Evolutionary conservation across 2,888 invertebrate genomes (phyloP).

Genomic region (Erebia palarica): DNA sequence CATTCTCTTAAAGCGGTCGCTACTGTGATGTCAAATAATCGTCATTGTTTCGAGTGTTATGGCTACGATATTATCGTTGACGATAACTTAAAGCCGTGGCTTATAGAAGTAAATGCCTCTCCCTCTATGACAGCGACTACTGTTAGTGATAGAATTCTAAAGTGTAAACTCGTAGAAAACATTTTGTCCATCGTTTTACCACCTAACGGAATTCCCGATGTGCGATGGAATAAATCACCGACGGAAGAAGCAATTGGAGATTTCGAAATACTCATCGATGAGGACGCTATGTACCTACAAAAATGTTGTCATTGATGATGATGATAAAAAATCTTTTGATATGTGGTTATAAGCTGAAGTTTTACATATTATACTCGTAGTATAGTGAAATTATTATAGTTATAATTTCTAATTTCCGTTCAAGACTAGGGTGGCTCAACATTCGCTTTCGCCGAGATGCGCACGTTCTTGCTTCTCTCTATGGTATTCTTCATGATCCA

Average conservation of each 20-base stretch:
- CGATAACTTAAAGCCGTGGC: conserved; percentile 95
- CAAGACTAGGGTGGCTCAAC: too few relatives aligned
- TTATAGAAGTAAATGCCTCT: conserved; percentile 97
- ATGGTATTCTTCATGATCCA: too few relatives aligned
- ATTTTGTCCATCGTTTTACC: conserved; percentile 95
- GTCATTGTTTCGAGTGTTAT: conserved; percentile 97
- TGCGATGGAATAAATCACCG: conserved; percentile 93
- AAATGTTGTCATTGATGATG: conserved; percentile 46
- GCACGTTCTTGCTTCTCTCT: too few relatives aligned
- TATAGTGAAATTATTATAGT: too few relatives aligned
- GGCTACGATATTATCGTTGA: conserved; percentile 99
- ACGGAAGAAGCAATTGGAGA: conserved; percentile 88
- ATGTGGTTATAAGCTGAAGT: not conserved
- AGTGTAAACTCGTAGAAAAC: conserved; percentile 96
- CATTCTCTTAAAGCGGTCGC: conserved; percentile 97
- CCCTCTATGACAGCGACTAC: conserved; percentile 97
- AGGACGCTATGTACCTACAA: conserved; percentile 89
- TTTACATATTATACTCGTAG: too few relatives aligned
- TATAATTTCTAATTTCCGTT: too few relatives aligned
- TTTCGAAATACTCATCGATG: conserved; percentile 92
- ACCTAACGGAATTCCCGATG: conserved; percentile 93
- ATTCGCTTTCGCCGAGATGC: too few relatives aligned
- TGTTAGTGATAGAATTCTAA: conserved; percentile 95
- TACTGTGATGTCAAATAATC: conserved; percentile 96
- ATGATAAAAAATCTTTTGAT: not conserved